Evolutionary conservation across 1,140 invertebrate genomes (phyloP).

Genomic region (Ooceraea biroi): DNA sequence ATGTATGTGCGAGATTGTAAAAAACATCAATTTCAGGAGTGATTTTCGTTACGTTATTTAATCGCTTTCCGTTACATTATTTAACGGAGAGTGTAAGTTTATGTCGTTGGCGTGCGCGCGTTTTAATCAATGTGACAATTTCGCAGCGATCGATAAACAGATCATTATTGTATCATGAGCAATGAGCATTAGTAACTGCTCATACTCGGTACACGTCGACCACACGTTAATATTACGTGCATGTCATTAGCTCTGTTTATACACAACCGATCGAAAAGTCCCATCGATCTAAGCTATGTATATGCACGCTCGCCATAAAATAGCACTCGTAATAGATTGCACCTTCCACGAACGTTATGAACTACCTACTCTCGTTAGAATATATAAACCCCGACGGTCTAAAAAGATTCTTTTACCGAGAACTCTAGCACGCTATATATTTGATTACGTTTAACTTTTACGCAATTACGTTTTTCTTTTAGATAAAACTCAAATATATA

Average conservation of each 20-base stretch:
- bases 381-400: conserved; percentile 37
- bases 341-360: conserved; percentile 45
- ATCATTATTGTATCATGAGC: conserved; percentile 47
- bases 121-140: conserved; percentile 48
- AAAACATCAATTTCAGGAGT: conserved; percentile 39
- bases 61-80: conserved; percentile 33
- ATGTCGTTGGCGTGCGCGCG: conserved; percentile 25
- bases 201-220: not conserved
- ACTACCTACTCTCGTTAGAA: conserved; percentile 43
- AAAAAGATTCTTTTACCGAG: conserved; percentile 44
- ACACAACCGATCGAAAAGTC: conserved; percentile 72
- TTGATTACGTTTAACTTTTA: not conserved
- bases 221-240: conserved; percentile 34
- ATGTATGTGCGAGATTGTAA: conserved; percentile 14
- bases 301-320: conserved; percentile 54
- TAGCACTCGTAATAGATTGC: conserved; percentile 60
- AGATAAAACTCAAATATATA: not conserved
- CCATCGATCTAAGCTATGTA: conserved; percentile 65
- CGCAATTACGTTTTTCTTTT: conserved; percentile 31
- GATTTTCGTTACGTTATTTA: conserved; percentile 22
- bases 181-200: not conserved
- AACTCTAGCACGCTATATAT: conserved; percentile 9
- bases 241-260: conserved; percentile 71
- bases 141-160: conserved; percentile 28
- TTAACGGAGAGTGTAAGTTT: conserved; percentile 31